phyloP scores from a whole-genome alignment of 1,140 invertebrate species.

The Mizuhopecten yessoensis region DNA sequence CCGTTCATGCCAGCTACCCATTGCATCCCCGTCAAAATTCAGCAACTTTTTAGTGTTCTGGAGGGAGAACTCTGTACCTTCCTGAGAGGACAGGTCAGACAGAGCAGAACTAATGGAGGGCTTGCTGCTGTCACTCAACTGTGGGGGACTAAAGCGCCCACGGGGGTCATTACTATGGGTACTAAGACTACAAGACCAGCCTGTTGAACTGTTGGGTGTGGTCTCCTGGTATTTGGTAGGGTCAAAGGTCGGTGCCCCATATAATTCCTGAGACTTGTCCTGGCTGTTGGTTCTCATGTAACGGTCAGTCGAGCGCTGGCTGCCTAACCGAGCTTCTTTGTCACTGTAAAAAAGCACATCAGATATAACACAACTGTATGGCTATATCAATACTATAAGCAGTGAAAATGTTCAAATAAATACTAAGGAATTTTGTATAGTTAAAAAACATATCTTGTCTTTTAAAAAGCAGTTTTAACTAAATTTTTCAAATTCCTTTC shows the following conservation, averaged over 20 bases:
- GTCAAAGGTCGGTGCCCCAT: slow-evolving; percentile 67
- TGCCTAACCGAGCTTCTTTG: slow-evolving; percentile 22
- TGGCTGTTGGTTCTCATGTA: slow-evolving; percentile 56
- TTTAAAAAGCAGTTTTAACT: background rate
- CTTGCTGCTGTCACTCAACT: slow-evolving; percentile 55
- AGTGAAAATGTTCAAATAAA: background rate
- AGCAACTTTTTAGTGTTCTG: slow-evolving; percentile 75
- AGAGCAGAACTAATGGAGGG: slow-evolving; percentile 45
- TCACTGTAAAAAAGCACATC: slow-evolving; percentile 44
- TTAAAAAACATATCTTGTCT: too few species aligned
- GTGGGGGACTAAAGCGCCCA: slow-evolving; percentile 45
- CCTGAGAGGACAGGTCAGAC: slow-evolving; percentile 68
- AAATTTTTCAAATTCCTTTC: background rate
- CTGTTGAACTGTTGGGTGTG: slow-evolving; percentile 70
- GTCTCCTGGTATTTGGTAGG: slow-evolving; percentile 72
- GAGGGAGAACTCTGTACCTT: slow-evolving; percentile 72
- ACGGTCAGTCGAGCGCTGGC: slow-evolving; percentile 43
- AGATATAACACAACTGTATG: background rate
- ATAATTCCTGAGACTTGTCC: slow-evolving; percentile 57
- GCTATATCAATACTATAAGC: background rate
- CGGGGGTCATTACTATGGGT: slow-evolving; percentile 68
- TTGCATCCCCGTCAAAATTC: slow-evolving; percentile 71
- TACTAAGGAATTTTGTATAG: background rate
- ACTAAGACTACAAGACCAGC: slow-evolving; percentile 74
- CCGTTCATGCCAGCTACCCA: slow-evolving; percentile 64